Conservation (phyloP, 2,888 invertebrate species). For the Amiota communis region DNA sequence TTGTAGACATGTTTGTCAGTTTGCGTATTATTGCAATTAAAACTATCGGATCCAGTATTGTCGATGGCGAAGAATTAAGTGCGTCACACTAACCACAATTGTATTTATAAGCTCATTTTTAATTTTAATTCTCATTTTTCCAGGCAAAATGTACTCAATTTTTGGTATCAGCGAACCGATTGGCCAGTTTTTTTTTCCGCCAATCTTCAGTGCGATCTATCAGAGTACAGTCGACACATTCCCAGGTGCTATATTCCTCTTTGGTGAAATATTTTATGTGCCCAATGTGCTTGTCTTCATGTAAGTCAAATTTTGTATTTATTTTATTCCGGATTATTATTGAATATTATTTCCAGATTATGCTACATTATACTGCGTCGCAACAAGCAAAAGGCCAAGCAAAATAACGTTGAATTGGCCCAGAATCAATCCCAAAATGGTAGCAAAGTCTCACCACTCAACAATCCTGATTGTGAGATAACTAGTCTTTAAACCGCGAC, state of each 20-base stretch:
- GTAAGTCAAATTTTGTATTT: conserved; percentile 53
- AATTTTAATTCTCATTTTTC: conserved; percentile 6
- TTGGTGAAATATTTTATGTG: conserved; percentile 70
- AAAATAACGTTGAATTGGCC: conserved; percentile 46
- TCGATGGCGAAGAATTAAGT: conserved; percentile 71
- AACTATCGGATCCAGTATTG: conserved; percentile 70
- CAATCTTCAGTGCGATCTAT: conserved; percentile 70
- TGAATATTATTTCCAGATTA: conserved; percentile 40
- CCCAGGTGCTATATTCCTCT: conserved; percentile 71
- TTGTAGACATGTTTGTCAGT: conserved; percentile 70
- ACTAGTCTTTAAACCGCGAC: conserved; percentile 55
- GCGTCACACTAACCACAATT: conserved; percentile 32
- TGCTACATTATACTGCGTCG: conserved; percentile 60
- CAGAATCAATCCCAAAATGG: conserved; percentile 44
- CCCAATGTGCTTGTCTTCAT: conserved; percentile 71
- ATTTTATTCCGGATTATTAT: not conserved
- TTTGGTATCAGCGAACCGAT: conserved; percentile 72
- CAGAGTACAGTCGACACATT: conserved; percentile 65
- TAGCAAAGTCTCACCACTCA: conserved; percentile 30
- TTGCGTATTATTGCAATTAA: conserved; percentile 71
- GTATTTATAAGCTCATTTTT: too few relatives aligned
- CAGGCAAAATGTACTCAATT: conserved; percentile 70
- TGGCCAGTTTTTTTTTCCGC: conserved; percentile 70
- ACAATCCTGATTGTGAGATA: conserved; percentile 54
- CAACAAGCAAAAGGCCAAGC: conserved; percentile 49